Conservation (phyloP, 2,888 invertebrate genomes). For the Sabellastarte sp. region DNA sequence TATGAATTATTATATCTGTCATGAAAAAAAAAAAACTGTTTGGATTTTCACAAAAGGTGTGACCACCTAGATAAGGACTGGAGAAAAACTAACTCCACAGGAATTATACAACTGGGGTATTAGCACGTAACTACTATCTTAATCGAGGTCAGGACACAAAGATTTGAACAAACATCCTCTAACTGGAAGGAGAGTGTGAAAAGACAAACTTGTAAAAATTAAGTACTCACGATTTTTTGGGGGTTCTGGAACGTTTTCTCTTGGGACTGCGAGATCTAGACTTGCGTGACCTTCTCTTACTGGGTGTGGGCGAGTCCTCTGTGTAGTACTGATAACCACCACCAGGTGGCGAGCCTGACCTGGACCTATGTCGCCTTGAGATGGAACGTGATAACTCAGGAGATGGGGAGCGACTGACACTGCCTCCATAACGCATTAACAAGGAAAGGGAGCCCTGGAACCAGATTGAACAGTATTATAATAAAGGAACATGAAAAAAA, state of each 20-base stretch:
- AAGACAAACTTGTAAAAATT: background rate
- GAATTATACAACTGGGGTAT: no score
- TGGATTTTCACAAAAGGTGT: no score
- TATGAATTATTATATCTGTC: no score
- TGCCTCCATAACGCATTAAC: slow-evolving; percentile 4
- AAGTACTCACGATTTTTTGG: slow-evolving; percentile 14
- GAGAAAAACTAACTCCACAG: background rate
- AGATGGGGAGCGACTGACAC: slow-evolving; percentile 7
- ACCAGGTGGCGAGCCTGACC: background rate
- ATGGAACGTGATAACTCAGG: slow-evolving; percentile 3
- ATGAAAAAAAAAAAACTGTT: no score
- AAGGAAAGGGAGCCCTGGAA: background rate
- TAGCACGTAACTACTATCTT: no score
- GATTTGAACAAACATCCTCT: background rate
- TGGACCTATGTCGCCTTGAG: background rate
- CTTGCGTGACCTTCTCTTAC: background rate
- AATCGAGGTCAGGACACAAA: no score
- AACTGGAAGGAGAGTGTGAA: background rate
- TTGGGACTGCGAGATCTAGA: slow-evolving; percentile 1
- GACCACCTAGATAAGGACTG: no score
- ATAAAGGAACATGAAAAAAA: slow-evolving; percentile 1
- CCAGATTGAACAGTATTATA: no score
- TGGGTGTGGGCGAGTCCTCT: background rate
- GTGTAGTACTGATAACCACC: background rate
- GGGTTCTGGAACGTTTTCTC: slow-evolving; percentile 3